These are phyloP conservation scores for Megaceryle maxima DNA, from an alignment of 2,113 vertebrate species.

Conservation along the genomic window DNA sequence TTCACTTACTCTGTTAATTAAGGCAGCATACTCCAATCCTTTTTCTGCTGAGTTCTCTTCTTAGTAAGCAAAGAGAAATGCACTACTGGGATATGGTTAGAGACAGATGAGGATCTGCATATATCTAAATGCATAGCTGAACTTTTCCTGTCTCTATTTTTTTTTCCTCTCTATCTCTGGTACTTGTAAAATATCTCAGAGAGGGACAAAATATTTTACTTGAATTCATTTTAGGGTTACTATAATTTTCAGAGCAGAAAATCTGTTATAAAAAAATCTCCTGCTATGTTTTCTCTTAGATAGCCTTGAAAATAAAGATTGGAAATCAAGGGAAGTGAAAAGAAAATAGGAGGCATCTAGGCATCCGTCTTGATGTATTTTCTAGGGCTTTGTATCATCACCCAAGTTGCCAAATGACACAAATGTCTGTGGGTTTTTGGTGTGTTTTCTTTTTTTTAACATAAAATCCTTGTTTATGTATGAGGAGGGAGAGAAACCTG, in stretches of 20 bases:
- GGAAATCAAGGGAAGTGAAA: background rate
- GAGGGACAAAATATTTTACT: constrained; percentile 12
- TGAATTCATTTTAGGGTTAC: background rate
- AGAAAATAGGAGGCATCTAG: background rate
- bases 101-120: background rate
- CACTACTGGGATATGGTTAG: background rate
- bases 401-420: background rate
- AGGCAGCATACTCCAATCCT: background rate
- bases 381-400: background rate
- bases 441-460: background rate
- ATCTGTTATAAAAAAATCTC: background rate
- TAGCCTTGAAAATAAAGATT: constrained; percentile 24
- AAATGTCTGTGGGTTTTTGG: background rate
- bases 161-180: background rate
- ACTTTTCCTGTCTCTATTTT: background rate
- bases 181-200: background rate
- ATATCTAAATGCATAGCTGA: background rate
- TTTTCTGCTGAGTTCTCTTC: background rate
- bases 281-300: constrained; percentile 26
- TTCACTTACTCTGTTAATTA: background rate
- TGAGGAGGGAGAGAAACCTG: background rate
- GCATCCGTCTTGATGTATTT: background rate
- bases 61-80: background rate
- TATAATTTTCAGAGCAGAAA: constrained; percentile 9
- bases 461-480: background rate